Percentiles rank a stretch among this genome's conserved stretches.
Evolutionary conservation across 2,888 invertebrate genomes (phyloP).

Genomic region (Carterocephalus palaemon): DNA sequence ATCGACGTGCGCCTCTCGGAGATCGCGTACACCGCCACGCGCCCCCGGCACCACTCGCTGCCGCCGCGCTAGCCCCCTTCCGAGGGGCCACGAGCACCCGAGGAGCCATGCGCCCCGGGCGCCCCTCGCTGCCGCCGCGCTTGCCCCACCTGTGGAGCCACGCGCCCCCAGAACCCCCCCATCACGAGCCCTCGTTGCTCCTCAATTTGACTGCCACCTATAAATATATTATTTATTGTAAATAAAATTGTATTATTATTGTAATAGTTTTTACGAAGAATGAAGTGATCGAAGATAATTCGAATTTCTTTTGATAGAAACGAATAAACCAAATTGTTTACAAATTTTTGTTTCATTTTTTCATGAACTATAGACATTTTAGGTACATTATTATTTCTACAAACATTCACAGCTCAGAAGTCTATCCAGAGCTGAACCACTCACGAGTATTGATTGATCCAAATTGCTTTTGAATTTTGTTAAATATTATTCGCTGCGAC

Average conservation of each 20-base stretch:
- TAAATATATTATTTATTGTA: conserved; percentile 43
- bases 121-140: conserved; percentile 21
- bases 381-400: not conserved
- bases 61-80: conserved; percentile 29
- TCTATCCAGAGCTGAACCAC: too few relatives aligned
- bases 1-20: conserved; percentile 93
- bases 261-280: conserved; percentile 69
- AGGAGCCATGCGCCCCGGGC: conserved; percentile 6
- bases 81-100: conserved; percentile 5
- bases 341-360: conserved; percentile 33
- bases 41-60: conserved; percentile 78
- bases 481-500: too few relatives aligned
- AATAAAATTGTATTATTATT: conserved; percentile 44
- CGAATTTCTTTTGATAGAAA: conserved; percentile 77
- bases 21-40: conserved; percentile 93
- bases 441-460: too few relatives aligned
- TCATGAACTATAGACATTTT: not conserved
- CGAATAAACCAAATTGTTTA: conserved; percentile 70
- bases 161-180: too few relatives aligned
- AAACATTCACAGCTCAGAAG: not conserved
- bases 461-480: too few relatives aligned
- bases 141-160: too few relatives aligned
- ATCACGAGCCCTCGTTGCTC: too few relatives aligned
- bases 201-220: conserved; percentile 18
- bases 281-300: conserved; percentile 64